Base-by-base conservation (phyloP, 2,113 vertebrate species). In the Daboia siamensis region DNA sequence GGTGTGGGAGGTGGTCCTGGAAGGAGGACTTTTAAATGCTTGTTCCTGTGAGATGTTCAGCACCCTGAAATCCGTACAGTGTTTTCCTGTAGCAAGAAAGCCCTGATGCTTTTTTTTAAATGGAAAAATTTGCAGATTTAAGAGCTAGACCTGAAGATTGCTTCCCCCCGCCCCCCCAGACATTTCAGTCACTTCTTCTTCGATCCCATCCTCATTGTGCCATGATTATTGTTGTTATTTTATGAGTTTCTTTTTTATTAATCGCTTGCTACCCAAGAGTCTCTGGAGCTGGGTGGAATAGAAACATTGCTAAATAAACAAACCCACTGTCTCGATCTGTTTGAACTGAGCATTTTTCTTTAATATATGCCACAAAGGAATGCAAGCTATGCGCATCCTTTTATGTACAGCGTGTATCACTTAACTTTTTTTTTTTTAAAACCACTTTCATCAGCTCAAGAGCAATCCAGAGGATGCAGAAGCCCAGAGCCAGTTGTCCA, bases 401-500 rank as follows among this genome's bases (percentile, higher is more conserved):
- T 44, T 6, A 86, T n/a, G 51, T 29, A 29, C 12, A 13, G 26
- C 15, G 15, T n/a, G 64, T 69, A 33, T 69, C 59, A 17, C 12
- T 2, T 69, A 69, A n/a, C 64, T 13, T 69, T 11, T 61, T 59
- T 59, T 24, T 10, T 10, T 59, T n/a, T n/a, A n/a, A 5, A 39
- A 23, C 15, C 8, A 44, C 17, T 88, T 26, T 69, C 90, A 46
- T 48, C 93, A 98, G 98, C 95, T 98, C 92, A 95, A 96, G 44
- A 97, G 97, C 29, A 97, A 97, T 33, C 97, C 97, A 0, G 95
- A 97, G 12, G 95, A 98, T 15, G 95, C 96, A 48, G 98, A 98
- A 90, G 98, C 98, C n/a, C 95, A 80, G 12, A 96, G 95, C 39
- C 98, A 98, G 96, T 96, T 98, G 93, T 95, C 94, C 46, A 97